Conservation (phyloP, 2,888 invertebrate genomes). For the Stenotaenia linearis region DNA sequence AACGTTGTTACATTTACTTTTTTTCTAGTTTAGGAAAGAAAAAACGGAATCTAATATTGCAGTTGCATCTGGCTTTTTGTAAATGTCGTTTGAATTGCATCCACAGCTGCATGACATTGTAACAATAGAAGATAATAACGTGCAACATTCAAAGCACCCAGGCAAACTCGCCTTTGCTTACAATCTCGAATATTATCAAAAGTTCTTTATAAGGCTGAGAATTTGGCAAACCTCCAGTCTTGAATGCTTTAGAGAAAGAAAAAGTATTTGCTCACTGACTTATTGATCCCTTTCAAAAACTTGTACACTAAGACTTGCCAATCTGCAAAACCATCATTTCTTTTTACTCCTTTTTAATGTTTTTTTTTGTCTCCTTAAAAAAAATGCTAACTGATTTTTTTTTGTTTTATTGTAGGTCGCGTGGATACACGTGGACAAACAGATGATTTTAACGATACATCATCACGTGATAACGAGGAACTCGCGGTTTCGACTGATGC, state of each 20-base stretch:
- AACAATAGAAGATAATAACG: background rate
- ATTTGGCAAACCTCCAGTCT: background rate
- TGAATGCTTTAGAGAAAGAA: background rate
- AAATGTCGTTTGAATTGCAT: background rate
- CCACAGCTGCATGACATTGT: background rate
- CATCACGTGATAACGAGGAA: conserved; percentile 84
- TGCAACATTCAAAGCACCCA: background rate
- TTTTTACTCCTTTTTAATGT: background rate
- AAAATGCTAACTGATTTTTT: background rate
- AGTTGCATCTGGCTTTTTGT: background rate
- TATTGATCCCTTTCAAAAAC: background rate
- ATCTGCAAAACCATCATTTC: background rate
- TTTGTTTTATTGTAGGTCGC: conserved; percentile 64
- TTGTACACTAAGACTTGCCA: background rate
- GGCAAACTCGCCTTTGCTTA: background rate
- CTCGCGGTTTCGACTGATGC: conserved; percentile 82
- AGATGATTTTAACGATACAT: conserved; percentile 89
- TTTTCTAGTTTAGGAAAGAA: background rate
- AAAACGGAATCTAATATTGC: background rate
- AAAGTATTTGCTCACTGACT: background rate
- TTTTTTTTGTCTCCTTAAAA: background rate
- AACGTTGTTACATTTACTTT: background rate
- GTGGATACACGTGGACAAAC: conserved; percentile 89
- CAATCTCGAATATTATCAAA: background rate
- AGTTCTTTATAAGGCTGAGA: background rate